Base-by-base conservation (phyloP, 2,888 invertebrate genomes). In the Eilema caniola region DNA sequence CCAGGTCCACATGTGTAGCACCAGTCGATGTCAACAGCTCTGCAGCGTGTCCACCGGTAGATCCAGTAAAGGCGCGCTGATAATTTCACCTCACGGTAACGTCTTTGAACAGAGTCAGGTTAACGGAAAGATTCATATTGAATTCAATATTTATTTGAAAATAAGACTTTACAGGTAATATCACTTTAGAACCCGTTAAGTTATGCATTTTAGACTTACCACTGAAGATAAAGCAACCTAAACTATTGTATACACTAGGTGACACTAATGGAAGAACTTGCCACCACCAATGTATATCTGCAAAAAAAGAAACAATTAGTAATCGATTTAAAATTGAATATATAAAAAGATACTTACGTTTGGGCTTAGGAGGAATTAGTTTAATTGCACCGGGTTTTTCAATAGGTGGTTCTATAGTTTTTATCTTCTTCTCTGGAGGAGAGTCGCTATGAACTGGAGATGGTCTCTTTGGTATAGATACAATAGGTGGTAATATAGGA, bases 341-440 rank as follows among this genome's bases (percentile, higher is more conserved):
- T 77, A 78, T 77, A 76, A 77, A 82, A 84, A 67, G 78, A 96
- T 96, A 98, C 98, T 98, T 97, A 99, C 98, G 98, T 96, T 98
- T 98, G 80, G 97, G 97, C 96, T 98, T 98, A 79, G 98, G 96
- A 83, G 98, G 97, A 85, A 98, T 98, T 80, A 98, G 94, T 96
- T 98, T 98, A 82, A 98, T 97, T 80, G 97, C 96, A 80, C 98
- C 98, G 53, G 97, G 97, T 90, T 97, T 97, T 86, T 98, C 98
- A 57, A 96, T 93, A 73, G 92, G 91, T 73, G 95, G 95, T 75
- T 95, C 95, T 76, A 93, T 86, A 67, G 97, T 96, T 93, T 98
- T 98, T 16, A 96, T 90, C 89, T 97, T 98, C 95, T 98, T 99
- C 88, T 98, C 98, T 59, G 96, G 96, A 20, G 97, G 96, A 28